Evolutionary conservation across 2,113 vertebrate species (phyloP).

Genomic region (Bombycilla garrulus): DNA sequence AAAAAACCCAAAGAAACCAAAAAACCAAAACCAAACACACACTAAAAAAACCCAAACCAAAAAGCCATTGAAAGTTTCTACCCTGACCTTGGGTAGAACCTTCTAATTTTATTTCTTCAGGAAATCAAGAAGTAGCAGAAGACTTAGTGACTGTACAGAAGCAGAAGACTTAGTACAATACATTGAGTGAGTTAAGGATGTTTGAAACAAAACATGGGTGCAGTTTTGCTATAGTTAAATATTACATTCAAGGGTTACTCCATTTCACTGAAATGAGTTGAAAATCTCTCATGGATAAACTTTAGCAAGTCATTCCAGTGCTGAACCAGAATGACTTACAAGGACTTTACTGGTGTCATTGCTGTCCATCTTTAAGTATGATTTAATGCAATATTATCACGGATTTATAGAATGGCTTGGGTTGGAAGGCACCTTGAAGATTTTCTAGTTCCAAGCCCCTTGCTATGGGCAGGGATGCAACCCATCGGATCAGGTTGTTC

Average conservation of each 20-base stretch:
- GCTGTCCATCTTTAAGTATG: not conserved
- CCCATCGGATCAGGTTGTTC: not conserved
- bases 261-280: not conserved
- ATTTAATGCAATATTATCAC: not conserved
- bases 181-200: not conserved
- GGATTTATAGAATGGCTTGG: not conserved
- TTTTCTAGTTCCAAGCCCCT: not conserved
- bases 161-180: not conserved
- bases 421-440: not conserved
- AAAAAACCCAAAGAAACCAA: too few species aligned
- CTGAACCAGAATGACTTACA: not conserved
- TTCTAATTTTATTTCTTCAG: not conserved
- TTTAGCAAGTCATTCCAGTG: not conserved
- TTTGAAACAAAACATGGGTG: not conserved
- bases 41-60: too few species aligned
- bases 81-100: not conserved
- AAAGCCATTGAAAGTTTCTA: accelerated
- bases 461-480: not conserved
- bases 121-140: not conserved
- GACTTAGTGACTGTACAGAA: not conserved
- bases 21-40: not conserved
- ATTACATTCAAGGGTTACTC: not conserved
- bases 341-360: not conserved
- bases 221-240: not conserved
- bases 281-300: not conserved